phyloP scores from a whole-genome alignment of 1,140 invertebrate species.

The Brachionus asplanchnoidis region DNA sequence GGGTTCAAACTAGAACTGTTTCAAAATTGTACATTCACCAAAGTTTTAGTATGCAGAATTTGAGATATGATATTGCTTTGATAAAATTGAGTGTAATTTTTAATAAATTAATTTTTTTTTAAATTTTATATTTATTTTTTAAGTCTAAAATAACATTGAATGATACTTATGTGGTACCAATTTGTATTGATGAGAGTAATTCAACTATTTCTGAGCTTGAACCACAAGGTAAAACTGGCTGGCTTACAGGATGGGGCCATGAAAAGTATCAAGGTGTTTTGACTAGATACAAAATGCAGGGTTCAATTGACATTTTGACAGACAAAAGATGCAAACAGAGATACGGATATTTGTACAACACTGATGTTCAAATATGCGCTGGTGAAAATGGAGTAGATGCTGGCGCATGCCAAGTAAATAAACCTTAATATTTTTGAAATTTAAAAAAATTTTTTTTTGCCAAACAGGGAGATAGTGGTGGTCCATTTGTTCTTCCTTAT shows the following conservation, averaged over 20 bases:
- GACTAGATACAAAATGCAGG: slow-evolving; percentile 27
- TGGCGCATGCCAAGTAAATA: slow-evolving; percentile 8
- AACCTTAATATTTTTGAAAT: neutral
- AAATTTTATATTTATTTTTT: neutral
- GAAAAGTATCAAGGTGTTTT: slow-evolving; percentile 25
- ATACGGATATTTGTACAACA: neutral
- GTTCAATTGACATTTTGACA: neutral
- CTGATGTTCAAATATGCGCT: slow-evolving; percentile 8
- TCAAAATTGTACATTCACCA: slow-evolving; percentile 19
- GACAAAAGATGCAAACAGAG: neutral
- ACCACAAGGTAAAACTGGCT: slow-evolving; percentile 28
- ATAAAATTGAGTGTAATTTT: slow-evolving; percentile 12
- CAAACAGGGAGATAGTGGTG: slow-evolving; percentile 31
- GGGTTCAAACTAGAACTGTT: slow-evolving; percentile 30
- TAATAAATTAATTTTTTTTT: neutral
- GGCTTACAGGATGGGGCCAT: slow-evolving; percentile 30
- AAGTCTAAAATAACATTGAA: neutral
- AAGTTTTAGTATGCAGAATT: neutral
- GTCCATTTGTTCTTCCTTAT: slow-evolving; percentile 32
- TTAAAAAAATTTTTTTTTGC: too few relatives aligned
- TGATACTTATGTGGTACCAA: neutral
- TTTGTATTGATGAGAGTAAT: slow-evolving; percentile 35
- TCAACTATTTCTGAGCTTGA: neutral
- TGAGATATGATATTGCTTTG: slow-evolving; percentile 34
- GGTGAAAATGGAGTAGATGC: slow-evolving; percentile 32